These are phyloP conservation scores for Xestobium rufovillosum DNA, from an alignment of 2,888 invertebrate species.

Conservation along the genomic window DNA sequence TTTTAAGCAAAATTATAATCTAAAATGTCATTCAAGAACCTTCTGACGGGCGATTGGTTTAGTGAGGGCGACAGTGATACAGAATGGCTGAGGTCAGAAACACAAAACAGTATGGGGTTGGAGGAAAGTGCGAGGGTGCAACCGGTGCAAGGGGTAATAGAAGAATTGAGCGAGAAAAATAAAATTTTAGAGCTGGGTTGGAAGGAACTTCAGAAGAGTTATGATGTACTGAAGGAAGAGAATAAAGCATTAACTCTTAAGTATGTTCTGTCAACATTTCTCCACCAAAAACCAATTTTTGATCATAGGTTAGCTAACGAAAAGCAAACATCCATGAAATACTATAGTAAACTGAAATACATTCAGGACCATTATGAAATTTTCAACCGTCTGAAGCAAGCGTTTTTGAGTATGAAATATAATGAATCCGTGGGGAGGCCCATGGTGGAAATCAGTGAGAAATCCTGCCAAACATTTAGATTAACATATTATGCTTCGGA, in stretches of 20 bases:
- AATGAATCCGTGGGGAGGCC: conserved; percentile 31
- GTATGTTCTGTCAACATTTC: background rate
- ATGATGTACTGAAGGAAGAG: background rate
- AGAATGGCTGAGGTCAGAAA: too few species aligned
- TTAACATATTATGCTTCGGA: too few species aligned
- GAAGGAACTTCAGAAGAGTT: background rate
- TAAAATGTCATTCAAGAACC: too few species aligned
- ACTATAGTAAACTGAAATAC: conserved; percentile 34
- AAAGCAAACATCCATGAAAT: conserved; percentile 26
- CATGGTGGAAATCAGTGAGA: conserved; percentile 34
- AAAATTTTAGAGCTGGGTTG: background rate
- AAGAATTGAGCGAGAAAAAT: conserved; percentile 1
- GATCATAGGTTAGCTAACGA: conserved; percentile 28
- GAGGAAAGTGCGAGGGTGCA: background rate
- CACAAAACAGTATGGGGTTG: background rate
- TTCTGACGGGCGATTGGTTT: conserved; percentile 3
- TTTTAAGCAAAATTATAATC: too few species aligned
- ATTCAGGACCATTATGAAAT: conserved; percentile 36
- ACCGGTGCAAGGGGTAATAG: too few species aligned
- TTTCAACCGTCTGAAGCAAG: conserved; percentile 34
- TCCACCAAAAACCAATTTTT: background rate
- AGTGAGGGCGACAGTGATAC: background rate
- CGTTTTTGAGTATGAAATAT: conserved; percentile 35
- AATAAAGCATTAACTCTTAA: background rate
- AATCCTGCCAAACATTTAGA: conserved; percentile 33